Conservation (phyloP, 2,888 invertebrate genomes). For the Herminia tarsipennalis region DNA sequence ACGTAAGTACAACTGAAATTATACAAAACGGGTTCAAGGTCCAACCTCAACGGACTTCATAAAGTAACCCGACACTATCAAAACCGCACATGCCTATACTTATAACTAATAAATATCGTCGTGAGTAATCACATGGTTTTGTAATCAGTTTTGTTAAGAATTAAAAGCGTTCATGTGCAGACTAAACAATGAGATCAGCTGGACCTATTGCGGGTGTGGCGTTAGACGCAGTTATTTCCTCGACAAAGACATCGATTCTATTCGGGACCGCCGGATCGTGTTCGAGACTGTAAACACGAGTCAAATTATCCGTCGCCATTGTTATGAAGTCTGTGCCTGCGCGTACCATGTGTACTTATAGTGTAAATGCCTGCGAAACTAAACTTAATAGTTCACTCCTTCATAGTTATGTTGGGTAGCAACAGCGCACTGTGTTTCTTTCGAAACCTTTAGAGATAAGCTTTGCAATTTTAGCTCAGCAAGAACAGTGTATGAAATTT, state of each 20-base stretch:
- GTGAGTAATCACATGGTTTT: constrained; percentile 51
- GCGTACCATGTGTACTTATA: constrained; percentile 6
- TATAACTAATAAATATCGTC: constrained; percentile 46
- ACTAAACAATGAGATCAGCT: constrained; percentile 85
- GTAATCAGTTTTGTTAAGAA: constrained; percentile 62
- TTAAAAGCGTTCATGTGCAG: constrained; percentile 69
- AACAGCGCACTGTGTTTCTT: no score
- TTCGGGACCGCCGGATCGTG: constrained; percentile 31
- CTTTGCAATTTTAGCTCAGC: no score
- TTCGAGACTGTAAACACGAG: constrained; percentile 41
- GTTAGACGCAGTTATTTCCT: constrained; percentile 50
- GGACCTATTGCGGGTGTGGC: constrained; percentile 54
- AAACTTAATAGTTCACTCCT: no score
- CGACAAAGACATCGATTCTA: constrained; percentile 67
- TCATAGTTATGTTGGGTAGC: no score
- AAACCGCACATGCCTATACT: background rate
- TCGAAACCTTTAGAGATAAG: no score
- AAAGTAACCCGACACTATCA: constrained; percentile 3
- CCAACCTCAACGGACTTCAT: no score
- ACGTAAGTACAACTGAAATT: no score
- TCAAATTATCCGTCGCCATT: constrained; percentile 36
- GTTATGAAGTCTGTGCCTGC: constrained; percentile 32
- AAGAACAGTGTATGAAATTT: no score
- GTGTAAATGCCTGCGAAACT: background rate
- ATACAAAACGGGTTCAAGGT: no score